Evolutionary conservation across 37 sponge, comb jelly and placozoan genomes (phyloP).

Genomic region (Agelas oroides): DNA sequence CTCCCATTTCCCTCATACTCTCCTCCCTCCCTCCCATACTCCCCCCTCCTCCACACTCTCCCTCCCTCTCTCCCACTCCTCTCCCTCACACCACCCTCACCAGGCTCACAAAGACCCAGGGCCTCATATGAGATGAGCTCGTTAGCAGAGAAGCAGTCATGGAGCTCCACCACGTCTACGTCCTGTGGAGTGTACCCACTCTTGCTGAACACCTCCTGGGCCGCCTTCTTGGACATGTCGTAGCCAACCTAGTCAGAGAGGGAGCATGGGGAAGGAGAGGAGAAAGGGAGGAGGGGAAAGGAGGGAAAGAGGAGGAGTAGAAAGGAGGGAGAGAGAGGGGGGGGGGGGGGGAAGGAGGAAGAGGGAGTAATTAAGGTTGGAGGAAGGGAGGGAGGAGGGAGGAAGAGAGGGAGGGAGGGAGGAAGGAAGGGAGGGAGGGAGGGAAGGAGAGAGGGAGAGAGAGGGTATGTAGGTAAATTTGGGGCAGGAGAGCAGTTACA

Average conservation of each 20-base stretch:
- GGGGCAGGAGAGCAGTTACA: too few relatives aligned
- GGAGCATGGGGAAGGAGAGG: too few relatives aligned
- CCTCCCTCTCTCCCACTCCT: neutral
- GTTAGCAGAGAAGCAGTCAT: constrained; percentile 96
- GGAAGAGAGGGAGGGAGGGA: too few relatives aligned
- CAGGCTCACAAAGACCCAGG: constrained; percentile 88
- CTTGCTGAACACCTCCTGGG: constrained; percentile 69
- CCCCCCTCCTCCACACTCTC: neutral
- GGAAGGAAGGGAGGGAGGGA: too few relatives aligned
- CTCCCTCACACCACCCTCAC: constrained; percentile 15
- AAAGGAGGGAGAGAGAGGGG: neutral
- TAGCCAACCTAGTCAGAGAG: constrained; percentile 77
- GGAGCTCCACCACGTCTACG: constrained; percentile 91
- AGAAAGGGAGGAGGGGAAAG: too few relatives aligned
- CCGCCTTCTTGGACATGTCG: constrained; percentile 90
- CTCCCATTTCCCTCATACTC: too few relatives aligned
- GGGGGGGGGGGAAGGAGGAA: neutral
- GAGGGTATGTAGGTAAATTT: too few relatives aligned
- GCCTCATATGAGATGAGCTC: constrained; percentile 96
- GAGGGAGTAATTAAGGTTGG: too few relatives aligned
- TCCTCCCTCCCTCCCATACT: neutral
- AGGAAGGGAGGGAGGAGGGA: too few relatives aligned
- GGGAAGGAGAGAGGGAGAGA: too few relatives aligned
- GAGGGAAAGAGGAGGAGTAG: too few relatives aligned
- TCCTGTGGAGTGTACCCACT: constrained; percentile 67